These are phyloP conservation scores for Chaetodon trifasciatus DNA, from an alignment of 2,797 vertebrate genomes.

Conservation along the genomic window DNA sequence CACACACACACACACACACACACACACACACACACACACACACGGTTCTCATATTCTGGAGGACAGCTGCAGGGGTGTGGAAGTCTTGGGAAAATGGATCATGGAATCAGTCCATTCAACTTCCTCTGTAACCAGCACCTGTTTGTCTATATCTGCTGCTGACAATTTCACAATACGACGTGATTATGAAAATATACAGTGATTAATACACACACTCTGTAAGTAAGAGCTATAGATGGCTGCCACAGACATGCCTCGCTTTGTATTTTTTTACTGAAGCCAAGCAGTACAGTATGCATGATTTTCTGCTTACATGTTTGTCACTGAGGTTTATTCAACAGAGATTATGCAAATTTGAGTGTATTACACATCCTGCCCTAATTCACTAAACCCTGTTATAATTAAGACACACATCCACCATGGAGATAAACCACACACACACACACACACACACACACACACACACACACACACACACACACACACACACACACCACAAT, in stretches of 20 bases:
- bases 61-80: slow-evolving; percentile 84
- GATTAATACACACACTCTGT: slow-evolving; percentile 51
- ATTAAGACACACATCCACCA: slow-evolving; percentile 76
- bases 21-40: slow-evolving; percentile 53
- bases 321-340: slow-evolving; percentile 74
- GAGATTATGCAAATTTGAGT: slow-evolving; percentile 80
- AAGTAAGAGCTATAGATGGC: slow-evolving; percentile 49
- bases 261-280: slow-evolving; percentile 19
- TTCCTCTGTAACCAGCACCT: slow-evolving; percentile 80
- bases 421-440: slow-evolving; percentile 41
- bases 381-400: slow-evolving; percentile 81
- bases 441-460: slow-evolving; percentile 9
- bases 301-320: slow-evolving; percentile 68
- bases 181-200: slow-evolving; percentile 58
- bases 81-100: slow-evolving; percentile 84
- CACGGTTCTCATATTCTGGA: slow-evolving; percentile 80
- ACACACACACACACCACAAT: slow-evolving; percentile 13
- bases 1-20: slow-evolving; percentile 24
- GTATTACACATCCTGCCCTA: slow-evolving; percentile 80
- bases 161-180: slow-evolving; percentile 69
- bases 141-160: slow-evolving; percentile 72
- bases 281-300: slow-evolving; percentile 32
- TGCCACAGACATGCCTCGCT: slow-evolving; percentile 38
- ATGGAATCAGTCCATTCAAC: slow-evolving; percentile 81
- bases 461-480: slow-evolving; percentile 10